Percentiles rank a stretch among this genome's conserved stretches.
phyloP scores from a whole-genome alignment of 2,888 invertebrate genomes.

The Mesorhabditis belari region DNA sequence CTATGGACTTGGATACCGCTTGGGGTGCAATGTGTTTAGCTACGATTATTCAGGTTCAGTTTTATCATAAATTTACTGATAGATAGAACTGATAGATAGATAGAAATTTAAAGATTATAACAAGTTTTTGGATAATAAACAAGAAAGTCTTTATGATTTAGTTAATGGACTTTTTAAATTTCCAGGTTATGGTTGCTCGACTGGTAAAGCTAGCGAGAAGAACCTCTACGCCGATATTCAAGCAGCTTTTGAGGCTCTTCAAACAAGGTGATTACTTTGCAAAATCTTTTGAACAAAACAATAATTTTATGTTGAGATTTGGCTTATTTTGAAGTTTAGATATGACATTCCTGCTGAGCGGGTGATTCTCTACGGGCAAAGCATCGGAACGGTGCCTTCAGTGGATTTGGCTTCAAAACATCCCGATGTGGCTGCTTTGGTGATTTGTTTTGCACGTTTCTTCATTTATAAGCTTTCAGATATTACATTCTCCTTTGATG shows the following conservation, averaged over 20 bases:
- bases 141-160: too few species aligned
- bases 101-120: too few species aligned
- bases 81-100: too few species aligned
- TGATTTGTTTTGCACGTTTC: not conserved
- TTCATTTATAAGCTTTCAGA: conserved; percentile 61
- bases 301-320: not conserved
- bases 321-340: conserved; percentile 3
- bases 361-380: conserved; percentile 94
- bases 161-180: not conserved
- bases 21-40: conserved; percentile 76
- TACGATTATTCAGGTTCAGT: conserved; percentile 69
- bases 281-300: not conserved
- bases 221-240: conserved; percentile 98
- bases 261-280: conserved; percentile 11
- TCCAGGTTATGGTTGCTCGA: conserved; percentile 54
- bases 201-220: conserved; percentile 92
- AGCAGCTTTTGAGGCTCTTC: conserved; percentile 59
- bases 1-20: conserved; percentile 71
- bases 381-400: conserved; percentile 96
- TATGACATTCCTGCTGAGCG: conserved; percentile 86
- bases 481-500: conserved; percentile 94
- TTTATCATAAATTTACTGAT: not conserved
- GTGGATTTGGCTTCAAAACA: conserved; percentile 82
- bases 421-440: conserved; percentile 28
- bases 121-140: too few species aligned